Evolutionary conservation across 30 jellyfish, hydroid and myxozoan species (phyloP).

Genomic region (Clytia hemisphaerica): DNA sequence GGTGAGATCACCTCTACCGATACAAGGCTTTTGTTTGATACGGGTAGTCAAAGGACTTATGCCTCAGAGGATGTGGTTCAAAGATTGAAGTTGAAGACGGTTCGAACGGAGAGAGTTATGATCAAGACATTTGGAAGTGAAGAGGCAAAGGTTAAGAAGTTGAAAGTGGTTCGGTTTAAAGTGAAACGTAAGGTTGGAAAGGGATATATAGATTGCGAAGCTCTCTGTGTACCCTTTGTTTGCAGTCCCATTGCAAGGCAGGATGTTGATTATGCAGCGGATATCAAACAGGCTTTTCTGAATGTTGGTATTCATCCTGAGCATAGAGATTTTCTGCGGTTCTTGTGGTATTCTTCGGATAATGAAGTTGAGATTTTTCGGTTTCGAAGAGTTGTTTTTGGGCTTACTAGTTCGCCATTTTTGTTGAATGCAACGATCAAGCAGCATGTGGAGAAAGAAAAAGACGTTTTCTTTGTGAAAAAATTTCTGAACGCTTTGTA

Average conservation of each 20-base stretch:
- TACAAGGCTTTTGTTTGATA: background rate
- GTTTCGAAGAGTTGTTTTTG: slow-evolving; percentile 32
- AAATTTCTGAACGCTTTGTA: no score
- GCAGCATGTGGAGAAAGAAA: slow-evolving; percentile 13
- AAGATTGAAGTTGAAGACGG: slow-evolving; percentile 34
- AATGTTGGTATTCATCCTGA: slow-evolving; percentile 13
- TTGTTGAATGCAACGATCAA: slow-evolving; percentile 21
- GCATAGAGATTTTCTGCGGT: slow-evolving; percentile 39
- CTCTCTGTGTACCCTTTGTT: background rate
- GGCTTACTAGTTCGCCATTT: slow-evolving; percentile 33
- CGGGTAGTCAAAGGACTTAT: slow-evolving; percentile 57
- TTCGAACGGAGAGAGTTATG: slow-evolving; percentile 40
- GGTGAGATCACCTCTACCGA: background rate
- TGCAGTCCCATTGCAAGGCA: background rate
- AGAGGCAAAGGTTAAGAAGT: slow-evolving; percentile 41
- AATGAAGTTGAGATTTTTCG: background rate
- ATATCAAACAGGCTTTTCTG: slow-evolving; percentile 22
- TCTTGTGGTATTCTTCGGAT: slow-evolving; percentile 24
- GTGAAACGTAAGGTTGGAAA: background rate
- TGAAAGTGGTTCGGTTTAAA: no score
- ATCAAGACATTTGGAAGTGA: slow-evolving; percentile 42
- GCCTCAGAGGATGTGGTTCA: slow-evolving; percentile 27
- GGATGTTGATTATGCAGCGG: no score
- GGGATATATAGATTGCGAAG: background rate
- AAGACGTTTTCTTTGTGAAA: background rate